Percentiles rank a stretch among this genome's conserved stretches.
Evolutionary conservation across 2,797 vertebrate species (phyloP).

Genomic region (Tadarida brasiliensis): DNA sequence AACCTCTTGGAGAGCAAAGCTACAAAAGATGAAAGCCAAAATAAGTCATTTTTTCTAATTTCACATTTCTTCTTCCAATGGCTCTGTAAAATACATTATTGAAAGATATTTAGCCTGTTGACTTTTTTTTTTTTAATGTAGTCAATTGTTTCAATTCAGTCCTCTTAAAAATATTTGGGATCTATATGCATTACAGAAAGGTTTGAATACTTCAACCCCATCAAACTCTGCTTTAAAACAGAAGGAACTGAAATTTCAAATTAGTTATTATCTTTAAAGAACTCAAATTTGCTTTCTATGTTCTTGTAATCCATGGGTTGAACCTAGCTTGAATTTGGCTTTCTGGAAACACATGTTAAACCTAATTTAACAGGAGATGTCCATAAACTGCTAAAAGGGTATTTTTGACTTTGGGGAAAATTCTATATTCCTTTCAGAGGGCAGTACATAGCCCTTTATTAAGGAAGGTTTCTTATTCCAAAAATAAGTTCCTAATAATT

Average conservation of each 20-base stretch:
- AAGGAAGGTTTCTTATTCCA: slow-evolving; percentile 74
- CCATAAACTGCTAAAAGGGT: not conserved
- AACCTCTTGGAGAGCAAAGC: slow-evolving; percentile 42
- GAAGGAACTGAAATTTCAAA: slow-evolving; percentile 21
- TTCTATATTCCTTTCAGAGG: slow-evolving; percentile 66
- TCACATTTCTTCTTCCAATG: slow-evolving; percentile 33
- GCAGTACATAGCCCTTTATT: slow-evolving; percentile 58
- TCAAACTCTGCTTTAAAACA: slow-evolving; percentile 6
- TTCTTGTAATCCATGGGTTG: not conserved
- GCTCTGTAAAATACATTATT: not conserved
- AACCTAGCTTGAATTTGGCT: slow-evolving; percentile 21
- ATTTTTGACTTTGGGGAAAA: slow-evolving; percentile 70
- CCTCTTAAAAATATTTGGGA: slow-evolving; percentile 48
- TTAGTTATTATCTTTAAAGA: slow-evolving; percentile 24
- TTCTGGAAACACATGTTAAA: slow-evolving; percentile 54
- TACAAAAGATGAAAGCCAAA: slow-evolving; percentile 38
- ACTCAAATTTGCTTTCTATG: slow-evolving; percentile 38
- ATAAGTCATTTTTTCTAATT: slow-evolving; percentile 1
- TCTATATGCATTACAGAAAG: not conserved
- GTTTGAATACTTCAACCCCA: slow-evolving; percentile 10
- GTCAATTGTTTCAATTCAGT: slow-evolving; percentile 22
- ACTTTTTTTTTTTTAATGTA: not conserved
- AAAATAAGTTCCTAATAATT: slow-evolving; percentile 78
- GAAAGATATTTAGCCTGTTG: slow-evolving; percentile 24
- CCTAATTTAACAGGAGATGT: slow-evolving; percentile 52